A percentile compares a stretch with the other conserved stretches of the same genome.
Conservation (phyloP, 2,888 invertebrate genomes). For the Nymphalis polychloros region DNA sequence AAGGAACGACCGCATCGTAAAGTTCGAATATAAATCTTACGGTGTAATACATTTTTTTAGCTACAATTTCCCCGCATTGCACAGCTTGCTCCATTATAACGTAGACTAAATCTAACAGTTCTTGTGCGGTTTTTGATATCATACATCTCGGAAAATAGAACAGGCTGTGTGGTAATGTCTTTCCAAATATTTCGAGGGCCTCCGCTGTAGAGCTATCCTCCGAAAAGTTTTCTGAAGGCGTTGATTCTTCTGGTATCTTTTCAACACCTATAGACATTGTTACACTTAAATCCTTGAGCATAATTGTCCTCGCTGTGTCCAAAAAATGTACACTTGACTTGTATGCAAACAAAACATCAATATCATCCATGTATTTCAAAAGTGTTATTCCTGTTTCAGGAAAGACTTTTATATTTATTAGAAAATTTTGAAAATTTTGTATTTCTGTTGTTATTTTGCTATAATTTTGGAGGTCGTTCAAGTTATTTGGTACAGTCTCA, state of each 20-base stretch:
- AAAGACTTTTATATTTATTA: constrained; percentile 83
- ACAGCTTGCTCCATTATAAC: constrained; percentile 85
- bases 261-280: constrained; percentile 83
- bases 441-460: constrained; percentile 84
- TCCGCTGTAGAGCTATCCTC: constrained; percentile 56
- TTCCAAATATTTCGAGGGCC: constrained; percentile 65
- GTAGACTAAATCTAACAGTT: constrained; percentile 84
- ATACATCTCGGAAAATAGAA: constrained; percentile 80
- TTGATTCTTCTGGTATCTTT: constrained; percentile 53
- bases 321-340: constrained; percentile 88
- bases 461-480: constrained; percentile 86
- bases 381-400: constrained; percentile 79
- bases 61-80: constrained; percentile 82
- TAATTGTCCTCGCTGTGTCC: constrained; percentile 85
- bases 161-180: constrained; percentile 68
- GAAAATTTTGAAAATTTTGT: constrained; percentile 83
- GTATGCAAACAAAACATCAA: constrained; percentile 88
- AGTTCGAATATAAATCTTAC: constrained; percentile 88
- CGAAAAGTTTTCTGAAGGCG: constrained; percentile 30
- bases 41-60: constrained; percentile 85
- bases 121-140: constrained; percentile 83
- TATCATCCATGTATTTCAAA: constrained; percentile 86
- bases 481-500: constrained; percentile 88
- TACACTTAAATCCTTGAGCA: constrained; percentile 90
- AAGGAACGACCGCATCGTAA: constrained; percentile 89